These are phyloP conservation scores for Caiman crocodilus DNA, from an alignment of 2,797 vertebrate species.

Conservation along the genomic window DNA sequence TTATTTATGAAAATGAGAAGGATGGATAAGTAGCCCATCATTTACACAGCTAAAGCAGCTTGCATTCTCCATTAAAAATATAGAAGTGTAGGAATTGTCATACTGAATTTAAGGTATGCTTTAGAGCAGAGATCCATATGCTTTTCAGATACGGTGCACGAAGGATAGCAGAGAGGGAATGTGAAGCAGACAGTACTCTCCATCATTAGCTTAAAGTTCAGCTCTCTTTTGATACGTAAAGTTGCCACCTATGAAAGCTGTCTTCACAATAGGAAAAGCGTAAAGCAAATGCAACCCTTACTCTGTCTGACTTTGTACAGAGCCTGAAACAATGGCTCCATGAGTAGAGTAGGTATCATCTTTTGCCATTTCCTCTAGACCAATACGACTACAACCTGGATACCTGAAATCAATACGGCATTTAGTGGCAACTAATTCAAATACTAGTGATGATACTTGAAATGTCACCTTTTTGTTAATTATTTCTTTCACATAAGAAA, in stretches of 20 bases:
- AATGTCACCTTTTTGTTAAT: neutral
- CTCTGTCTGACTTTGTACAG: neutral
- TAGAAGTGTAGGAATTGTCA: neutral
- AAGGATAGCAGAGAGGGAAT: too few species aligned
- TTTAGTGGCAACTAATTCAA: neutral
- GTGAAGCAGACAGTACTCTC: too few species aligned
- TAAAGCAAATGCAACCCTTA: neutral
- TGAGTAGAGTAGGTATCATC: too few species aligned
- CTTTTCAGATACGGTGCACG: too few species aligned
- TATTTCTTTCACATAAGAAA: neutral
- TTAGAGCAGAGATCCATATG: too few species aligned
- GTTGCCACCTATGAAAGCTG: too few species aligned
- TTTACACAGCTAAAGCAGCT: neutral
- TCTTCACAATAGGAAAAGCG: neutral
- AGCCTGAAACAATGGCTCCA: neutral
- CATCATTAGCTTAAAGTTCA: too few species aligned
- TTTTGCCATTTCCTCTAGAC: too few species aligned
- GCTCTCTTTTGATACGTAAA: too few species aligned
- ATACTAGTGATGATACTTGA: neutral
- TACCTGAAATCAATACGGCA: neutral
- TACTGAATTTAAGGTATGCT: too few species aligned
- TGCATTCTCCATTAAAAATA: neutral
- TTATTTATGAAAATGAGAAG: neutral
- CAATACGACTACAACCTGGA: neutral
- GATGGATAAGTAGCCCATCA: neutral